Conservation (phyloP, 2,797 vertebrate genomes). For the Alca torda region DNA sequence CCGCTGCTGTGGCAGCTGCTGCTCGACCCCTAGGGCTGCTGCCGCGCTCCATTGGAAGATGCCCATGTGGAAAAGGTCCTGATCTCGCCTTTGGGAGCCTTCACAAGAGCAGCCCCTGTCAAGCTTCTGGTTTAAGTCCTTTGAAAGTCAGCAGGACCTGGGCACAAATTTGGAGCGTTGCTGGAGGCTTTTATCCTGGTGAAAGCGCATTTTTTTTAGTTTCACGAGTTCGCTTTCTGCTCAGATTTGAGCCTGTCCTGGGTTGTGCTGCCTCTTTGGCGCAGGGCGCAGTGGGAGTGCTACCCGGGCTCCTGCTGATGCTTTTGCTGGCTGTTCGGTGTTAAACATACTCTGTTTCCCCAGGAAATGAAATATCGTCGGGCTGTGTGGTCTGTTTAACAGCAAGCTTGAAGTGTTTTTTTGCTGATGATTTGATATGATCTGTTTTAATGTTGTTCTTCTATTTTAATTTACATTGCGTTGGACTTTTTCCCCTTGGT, state of each 20-base stretch:
- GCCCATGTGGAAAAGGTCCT: not conserved
- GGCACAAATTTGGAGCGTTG: not conserved
- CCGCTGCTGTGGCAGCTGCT: not conserved
- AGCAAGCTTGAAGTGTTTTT: not conserved
- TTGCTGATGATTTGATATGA: not conserved
- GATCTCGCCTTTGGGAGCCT: not conserved
- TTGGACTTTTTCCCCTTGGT: not conserved
- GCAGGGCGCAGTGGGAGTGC: fast-evolving
- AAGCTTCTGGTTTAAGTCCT: not conserved
- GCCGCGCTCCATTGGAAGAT: not conserved
- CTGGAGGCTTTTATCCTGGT: not conserved
- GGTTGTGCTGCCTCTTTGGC: not conserved
- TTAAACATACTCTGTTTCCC: not conserved
- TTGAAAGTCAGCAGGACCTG: not conserved
- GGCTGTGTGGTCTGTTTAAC: not conserved
- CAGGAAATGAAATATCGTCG: not conserved
- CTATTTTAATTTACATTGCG: not conserved
- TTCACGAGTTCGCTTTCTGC: not conserved
- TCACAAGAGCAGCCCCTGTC: not conserved
- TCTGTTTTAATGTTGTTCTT: not conserved
- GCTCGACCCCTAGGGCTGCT: fast-evolving
- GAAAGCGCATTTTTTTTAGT: too few species aligned
- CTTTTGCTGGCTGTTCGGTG: not conserved
- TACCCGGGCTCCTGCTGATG: not conserved
- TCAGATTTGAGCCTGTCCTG: not conserved